phyloP scores from a whole-genome alignment of 2,888 invertebrate species.

The Drosophila pseudotalamancana region DNA sequence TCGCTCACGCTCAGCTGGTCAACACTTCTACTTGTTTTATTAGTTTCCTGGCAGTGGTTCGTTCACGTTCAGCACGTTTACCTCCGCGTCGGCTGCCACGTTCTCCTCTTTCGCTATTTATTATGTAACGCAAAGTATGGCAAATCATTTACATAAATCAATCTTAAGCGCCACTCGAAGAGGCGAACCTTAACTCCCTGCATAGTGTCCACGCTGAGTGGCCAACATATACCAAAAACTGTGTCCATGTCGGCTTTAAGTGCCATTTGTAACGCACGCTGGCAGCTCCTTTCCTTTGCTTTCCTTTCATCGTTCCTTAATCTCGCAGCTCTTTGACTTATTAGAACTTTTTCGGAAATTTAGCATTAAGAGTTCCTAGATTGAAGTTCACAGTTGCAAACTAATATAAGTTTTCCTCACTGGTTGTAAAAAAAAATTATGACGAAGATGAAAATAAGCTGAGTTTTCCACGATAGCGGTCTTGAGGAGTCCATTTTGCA shows the following conservation, averaged over 20 bases:
- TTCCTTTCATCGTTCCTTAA: constrained; percentile 31
- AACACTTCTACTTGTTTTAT: constrained; percentile 35
- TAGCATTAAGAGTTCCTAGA: not conserved
- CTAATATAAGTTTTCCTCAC: not conserved
- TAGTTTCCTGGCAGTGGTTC: constrained; percentile 52
- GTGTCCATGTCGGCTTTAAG: constrained; percentile 45
- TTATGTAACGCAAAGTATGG: constrained; percentile 75
- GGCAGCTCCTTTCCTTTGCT: constrained; percentile 12
- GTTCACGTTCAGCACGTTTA: constrained; percentile 28
- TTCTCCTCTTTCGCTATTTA: constrained; percentile 55
- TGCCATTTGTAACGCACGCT: constrained; percentile 60
- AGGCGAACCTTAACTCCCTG: constrained; percentile 23
- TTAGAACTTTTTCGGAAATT: constrained; percentile 20
- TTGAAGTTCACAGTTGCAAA: not conserved
- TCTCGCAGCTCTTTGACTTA: constrained; percentile 26
- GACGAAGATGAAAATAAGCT: not conserved
- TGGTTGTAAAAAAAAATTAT: not conserved
- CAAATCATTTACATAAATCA: constrained; percentile 78
- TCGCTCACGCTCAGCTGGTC: not conserved
- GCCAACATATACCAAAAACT: constrained; percentile 26
- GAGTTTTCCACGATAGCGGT: too few relatives aligned
- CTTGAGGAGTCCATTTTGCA: too few relatives aligned
- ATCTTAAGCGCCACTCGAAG: constrained; percentile 51
- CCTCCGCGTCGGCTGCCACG: constrained; percentile 13
- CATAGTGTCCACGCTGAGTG: constrained; percentile 44